Evolutionary conservation across 2,888 invertebrate species (phyloP).

Genomic region (Lasioglossum zephyrum): DNA sequence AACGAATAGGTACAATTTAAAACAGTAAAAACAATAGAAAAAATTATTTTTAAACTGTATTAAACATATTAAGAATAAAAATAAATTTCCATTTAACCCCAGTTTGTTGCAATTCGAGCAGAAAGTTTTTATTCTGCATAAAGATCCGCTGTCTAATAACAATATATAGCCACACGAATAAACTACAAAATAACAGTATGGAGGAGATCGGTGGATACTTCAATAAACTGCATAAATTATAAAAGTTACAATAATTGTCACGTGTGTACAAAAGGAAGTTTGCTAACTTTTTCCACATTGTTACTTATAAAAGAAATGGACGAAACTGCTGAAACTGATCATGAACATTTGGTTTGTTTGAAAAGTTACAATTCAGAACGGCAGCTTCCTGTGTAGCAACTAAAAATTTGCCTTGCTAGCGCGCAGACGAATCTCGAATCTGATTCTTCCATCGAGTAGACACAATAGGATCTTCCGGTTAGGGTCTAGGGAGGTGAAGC

Average conservation of each 20-base stretch:
- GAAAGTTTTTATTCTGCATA: too few relatives aligned
- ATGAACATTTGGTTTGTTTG: not conserved
- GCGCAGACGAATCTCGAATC: not conserved
- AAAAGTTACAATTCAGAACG: not conserved
- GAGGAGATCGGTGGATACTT: not conserved
- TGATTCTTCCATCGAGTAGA: constrained; percentile 15
- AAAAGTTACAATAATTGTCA: not conserved
- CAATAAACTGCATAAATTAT: too few relatives aligned
- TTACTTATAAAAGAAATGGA: not conserved
- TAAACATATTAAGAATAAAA: too few relatives aligned
- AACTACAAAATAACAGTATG: not conserved
- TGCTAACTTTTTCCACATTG: not conserved
- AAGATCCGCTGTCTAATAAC: too few relatives aligned
- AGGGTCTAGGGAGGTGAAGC: constrained; percentile 7
- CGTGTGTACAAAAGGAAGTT: not conserved
- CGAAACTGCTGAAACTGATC: not conserved
- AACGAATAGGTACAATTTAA: too few relatives aligned
- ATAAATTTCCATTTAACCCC: too few relatives aligned
- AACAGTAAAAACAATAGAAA: too few relatives aligned
- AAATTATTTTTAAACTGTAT: too few relatives aligned
- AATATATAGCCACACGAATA: not conserved
- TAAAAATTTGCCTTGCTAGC: not conserved
- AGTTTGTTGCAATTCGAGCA: too few relatives aligned
- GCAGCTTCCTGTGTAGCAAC: not conserved
- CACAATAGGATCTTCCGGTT: constrained; percentile 17